Conservation (phyloP, 2,888 invertebrate species). For the Creontiades dilutus region DNA sequence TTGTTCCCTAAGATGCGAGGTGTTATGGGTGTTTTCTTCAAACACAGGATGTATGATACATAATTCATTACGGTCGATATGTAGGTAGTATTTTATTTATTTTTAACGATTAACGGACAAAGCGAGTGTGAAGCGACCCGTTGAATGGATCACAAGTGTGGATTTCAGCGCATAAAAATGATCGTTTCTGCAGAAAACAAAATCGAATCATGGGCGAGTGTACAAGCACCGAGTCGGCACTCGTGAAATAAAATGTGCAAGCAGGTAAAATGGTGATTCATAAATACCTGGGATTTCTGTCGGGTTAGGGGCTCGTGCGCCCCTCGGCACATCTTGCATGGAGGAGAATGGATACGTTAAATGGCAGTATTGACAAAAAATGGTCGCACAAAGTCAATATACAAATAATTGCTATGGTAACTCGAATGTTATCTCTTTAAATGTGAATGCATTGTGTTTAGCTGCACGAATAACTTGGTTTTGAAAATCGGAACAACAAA, state of each 20-base stretch:
- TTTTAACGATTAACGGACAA: neutral
- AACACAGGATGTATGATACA: conserved; percentile 34
- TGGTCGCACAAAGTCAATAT: conserved; percentile 11
- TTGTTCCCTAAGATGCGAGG: conserved; percentile 21
- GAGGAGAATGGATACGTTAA: conserved; percentile 42
- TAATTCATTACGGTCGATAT: conserved; percentile 55
- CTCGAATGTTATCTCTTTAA: neutral
- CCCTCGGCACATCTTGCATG: conserved; percentile 41
- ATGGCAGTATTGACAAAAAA: conserved; percentile 3
- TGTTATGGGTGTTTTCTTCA: neutral
- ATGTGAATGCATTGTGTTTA: neutral
- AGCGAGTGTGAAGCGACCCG: neutral
- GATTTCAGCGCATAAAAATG: conserved; percentile 9
- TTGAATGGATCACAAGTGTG: neutral
- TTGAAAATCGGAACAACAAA: too few relatives aligned
- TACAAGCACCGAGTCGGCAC: conserved; percentile 16
- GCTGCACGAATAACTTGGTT: neutral
- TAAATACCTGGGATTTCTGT: conserved; percentile 54
- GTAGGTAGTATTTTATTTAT: neutral
- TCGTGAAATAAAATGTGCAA: conserved; percentile 42
- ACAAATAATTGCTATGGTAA: neutral
- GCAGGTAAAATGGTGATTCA: conserved; percentile 33
- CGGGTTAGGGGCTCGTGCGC: conserved; percentile 29
- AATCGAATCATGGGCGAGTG: conserved; percentile 30
- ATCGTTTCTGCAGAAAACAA: conserved; percentile 38